A percentile compares a stretch with the other conserved stretches of the same genome.
Evolutionary conservation across 2,113 vertebrate species (phyloP).

Genomic region (Hippocampus barbouri): DNA sequence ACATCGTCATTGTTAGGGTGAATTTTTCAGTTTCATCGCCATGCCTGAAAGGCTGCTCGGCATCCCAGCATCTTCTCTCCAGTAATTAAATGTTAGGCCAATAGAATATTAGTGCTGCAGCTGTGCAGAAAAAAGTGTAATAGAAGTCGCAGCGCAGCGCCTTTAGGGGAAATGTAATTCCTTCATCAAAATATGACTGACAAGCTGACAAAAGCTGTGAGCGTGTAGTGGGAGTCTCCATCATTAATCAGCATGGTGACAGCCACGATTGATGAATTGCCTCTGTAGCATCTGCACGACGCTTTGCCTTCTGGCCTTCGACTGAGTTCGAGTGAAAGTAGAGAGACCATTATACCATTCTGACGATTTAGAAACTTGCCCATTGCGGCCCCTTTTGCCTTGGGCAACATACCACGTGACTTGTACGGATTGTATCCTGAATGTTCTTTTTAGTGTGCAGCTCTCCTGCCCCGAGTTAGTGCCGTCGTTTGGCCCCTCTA

Average conservation of each 20-base stretch:
- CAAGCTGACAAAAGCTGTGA: slow-evolving; percentile 51
- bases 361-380: slow-evolving; percentile 35
- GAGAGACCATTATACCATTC: slow-evolving; percentile 22
- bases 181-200: slow-evolving; percentile 39
- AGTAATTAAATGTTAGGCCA: not conserved
- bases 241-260: slow-evolving; percentile 45
- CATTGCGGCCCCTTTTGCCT: slow-evolving; percentile 10
- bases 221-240: slow-evolving; percentile 34
- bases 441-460: not conserved
- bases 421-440: slow-evolving; percentile 11
- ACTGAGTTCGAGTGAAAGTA: slow-evolving; percentile 22
- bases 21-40: not conserved
- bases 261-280: slow-evolving; percentile 45
- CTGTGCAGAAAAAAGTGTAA: slow-evolving; percentile 1
- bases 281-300: slow-evolving; percentile 35
- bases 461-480: not conserved
- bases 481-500: too few species aligned
- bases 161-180: slow-evolving; percentile 33
- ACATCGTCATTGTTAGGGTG: not conserved
- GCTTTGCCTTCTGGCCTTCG: slow-evolving; percentile 33
- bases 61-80: slow-evolving; percentile 3
- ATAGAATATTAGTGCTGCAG: not conserved
- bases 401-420: slow-evolving; percentile 45
- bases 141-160: slow-evolving; percentile 17
- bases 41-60: not conserved